A percentile compares a stretch with the other conserved stretches of the same genome.
phyloP scores from a whole-genome alignment of 1,140 invertebrate genomes.

The Andrena cerasifolii region DNA sequence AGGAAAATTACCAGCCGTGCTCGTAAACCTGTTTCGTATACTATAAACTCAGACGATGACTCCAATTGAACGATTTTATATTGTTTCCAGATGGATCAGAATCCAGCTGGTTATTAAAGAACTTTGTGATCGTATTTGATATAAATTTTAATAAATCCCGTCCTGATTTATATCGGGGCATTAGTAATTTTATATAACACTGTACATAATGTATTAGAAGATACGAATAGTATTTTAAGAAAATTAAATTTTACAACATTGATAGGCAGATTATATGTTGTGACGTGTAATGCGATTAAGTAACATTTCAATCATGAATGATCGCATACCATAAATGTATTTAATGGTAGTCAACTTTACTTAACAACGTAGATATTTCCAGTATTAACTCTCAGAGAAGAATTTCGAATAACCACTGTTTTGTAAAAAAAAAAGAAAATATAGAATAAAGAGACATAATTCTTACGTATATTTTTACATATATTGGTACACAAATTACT shows the following conservation, averaged over 20 bases:
- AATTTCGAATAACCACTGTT: conserved; percentile 36
- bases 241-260: conserved; percentile 30
- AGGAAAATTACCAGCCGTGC: conserved; percentile 64
- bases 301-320: too few relatives aligned
- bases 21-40: conserved; percentile 74
- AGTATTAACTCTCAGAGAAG: not conserved
- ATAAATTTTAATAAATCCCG: conserved; percentile 30
- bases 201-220: conserved; percentile 64
- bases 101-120: not conserved
- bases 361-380: not conserved
- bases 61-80: conserved; percentile 63
- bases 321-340: too few relatives aligned
- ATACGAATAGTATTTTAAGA: conserved; percentile 27
- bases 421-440: conserved; percentile 59
- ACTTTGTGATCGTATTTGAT: conserved; percentile 35
- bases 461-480: conserved; percentile 60
- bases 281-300: conserved; percentile 24
- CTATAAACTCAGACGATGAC: conserved; percentile 71
- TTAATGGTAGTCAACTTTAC: too few relatives aligned
- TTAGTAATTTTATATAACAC: conserved; percentile 56
- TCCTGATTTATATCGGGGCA: conserved; percentile 18
- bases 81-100: not conserved
- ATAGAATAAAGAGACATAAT: too few relatives aligned
- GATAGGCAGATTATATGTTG: conserved; percentile 29
- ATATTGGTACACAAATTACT: conserved; percentile 37